phyloP scores from a whole-genome alignment of 2,113 vertebrate species.

The Clarias batrachus region DNA sequence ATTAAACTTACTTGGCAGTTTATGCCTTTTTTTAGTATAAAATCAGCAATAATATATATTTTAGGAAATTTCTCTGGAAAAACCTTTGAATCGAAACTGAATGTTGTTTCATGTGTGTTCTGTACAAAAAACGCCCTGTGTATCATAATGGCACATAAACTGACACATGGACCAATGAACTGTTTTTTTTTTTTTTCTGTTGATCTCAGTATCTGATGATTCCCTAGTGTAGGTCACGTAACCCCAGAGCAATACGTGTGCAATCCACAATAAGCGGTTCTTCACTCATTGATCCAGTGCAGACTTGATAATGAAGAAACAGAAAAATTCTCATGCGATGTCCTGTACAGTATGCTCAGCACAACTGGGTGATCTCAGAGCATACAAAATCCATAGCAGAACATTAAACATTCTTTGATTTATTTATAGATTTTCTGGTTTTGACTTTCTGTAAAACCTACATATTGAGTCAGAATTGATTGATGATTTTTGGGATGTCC shows the following conservation, averaged over 20 bases:
- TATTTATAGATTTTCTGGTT: slow-evolving; percentile 12
- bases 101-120: not conserved
- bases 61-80: not conserved
- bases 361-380: not conserved
- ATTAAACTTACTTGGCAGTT: not conserved
- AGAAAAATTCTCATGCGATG: not conserved
- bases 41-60: not conserved
- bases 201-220: not conserved
- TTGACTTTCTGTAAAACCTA: not conserved
- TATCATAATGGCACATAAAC: not conserved
- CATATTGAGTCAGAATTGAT: not conserved
- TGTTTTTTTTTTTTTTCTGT: not conserved
- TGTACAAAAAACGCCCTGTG: not conserved
- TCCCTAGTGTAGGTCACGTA: not conserved
- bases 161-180: not conserved
- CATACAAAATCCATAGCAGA: not conserved
- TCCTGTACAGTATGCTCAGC: not conserved
- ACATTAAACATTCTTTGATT: not conserved
- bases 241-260: slow-evolving; percentile 3
- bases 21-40: not conserved
- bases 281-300: not conserved
- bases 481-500: slow-evolving; percentile 4
- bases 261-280: not conserved
- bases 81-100: not conserved
- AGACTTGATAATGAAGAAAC: not conserved